Percentiles rank a stretch among this genome's conserved stretches.
phyloP scores from a whole-genome alignment of 2,888 invertebrate genomes.

The Hyposoter didymator region DNA sequence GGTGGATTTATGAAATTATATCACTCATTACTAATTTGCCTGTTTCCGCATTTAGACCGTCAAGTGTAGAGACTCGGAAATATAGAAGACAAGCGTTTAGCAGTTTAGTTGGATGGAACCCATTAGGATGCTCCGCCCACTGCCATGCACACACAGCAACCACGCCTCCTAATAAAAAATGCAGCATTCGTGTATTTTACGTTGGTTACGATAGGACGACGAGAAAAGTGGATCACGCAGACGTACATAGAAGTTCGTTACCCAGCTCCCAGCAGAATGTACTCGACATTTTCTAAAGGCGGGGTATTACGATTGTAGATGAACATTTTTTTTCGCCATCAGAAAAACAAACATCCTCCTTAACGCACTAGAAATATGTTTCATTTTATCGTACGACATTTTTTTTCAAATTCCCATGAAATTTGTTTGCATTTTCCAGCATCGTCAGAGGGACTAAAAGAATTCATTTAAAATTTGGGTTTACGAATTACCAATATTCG shows the following conservation, averaged over 20 bases:
- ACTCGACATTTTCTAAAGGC: not conserved
- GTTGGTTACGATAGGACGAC: slow-evolving; percentile 37
- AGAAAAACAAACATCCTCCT: too few relatives aligned
- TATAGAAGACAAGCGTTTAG: not conserved
- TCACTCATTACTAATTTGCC: not conserved
- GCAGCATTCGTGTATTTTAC: slow-evolving; percentile 72
- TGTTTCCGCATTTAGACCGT: not conserved
- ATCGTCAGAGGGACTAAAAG: too few relatives aligned
- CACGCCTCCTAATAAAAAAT: slow-evolving; percentile 81
- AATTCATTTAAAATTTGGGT: not conserved
- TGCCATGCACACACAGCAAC: slow-evolving; percentile 59
- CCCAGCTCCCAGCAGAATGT: not conserved
- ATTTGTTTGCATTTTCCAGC: too few relatives aligned
- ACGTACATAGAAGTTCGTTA: slow-evolving; percentile 1
- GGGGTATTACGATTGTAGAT: not conserved
- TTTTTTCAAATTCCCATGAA: too few relatives aligned
- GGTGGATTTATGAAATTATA: not conserved
- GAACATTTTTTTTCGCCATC: not conserved
- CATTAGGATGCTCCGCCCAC: slow-evolving; percentile 79
- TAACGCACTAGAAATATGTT: too few relatives aligned
- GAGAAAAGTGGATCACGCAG: not conserved
- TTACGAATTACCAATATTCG: not conserved
- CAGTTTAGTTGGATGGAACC: slow-evolving; percentile 52
- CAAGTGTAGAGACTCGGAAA: not conserved
- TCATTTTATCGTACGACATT: too few relatives aligned